Conservation (phyloP, 2,113 vertebrate species). For the Perca schrenkii region DNA sequence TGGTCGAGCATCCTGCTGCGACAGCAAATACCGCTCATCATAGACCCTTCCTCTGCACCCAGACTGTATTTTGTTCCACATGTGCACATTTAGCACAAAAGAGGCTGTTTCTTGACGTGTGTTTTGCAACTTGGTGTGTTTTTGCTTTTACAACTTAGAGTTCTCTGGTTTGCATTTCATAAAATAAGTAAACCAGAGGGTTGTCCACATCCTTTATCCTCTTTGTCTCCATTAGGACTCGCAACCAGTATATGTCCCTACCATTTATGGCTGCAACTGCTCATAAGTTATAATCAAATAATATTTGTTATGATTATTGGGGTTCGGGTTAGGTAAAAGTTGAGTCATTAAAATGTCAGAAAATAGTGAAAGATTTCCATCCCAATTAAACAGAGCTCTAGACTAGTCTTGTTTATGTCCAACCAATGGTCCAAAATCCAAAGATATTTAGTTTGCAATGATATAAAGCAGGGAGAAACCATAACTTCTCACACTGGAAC, state of each 20-base stretch:
- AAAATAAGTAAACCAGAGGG: conserved; percentile 16
- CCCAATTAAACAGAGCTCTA: not conserved
- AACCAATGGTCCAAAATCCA: too few relatives aligned
- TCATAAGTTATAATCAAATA: not conserved
- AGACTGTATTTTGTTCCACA: conserved; percentile 30
- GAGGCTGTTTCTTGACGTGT: not conserved
- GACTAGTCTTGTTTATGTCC: not conserved
- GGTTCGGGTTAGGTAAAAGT: not conserved
- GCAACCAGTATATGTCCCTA: not conserved
- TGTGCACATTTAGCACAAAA: conserved; percentile 22
- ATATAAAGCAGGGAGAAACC: not conserved
- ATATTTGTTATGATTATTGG: not conserved
- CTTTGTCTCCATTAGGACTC: conserved; percentile 5
- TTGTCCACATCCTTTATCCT: not conserved
- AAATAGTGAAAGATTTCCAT: not conserved
- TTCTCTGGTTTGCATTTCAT: conserved; percentile 11
- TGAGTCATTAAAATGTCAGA: conserved; percentile 2
- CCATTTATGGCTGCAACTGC: not conserved
- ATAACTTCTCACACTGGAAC: not conserved
- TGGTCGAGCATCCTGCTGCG: conserved; percentile 64
- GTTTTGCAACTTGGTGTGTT: not conserved
- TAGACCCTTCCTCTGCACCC: conserved; percentile 34
- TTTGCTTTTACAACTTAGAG: not conserved
- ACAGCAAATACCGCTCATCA: conserved; percentile 59
- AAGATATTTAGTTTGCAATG: not conserved